phyloP scores from a whole-genome alignment of 2,797 vertebrate genomes.

The Okamejei kenojei region DNA sequence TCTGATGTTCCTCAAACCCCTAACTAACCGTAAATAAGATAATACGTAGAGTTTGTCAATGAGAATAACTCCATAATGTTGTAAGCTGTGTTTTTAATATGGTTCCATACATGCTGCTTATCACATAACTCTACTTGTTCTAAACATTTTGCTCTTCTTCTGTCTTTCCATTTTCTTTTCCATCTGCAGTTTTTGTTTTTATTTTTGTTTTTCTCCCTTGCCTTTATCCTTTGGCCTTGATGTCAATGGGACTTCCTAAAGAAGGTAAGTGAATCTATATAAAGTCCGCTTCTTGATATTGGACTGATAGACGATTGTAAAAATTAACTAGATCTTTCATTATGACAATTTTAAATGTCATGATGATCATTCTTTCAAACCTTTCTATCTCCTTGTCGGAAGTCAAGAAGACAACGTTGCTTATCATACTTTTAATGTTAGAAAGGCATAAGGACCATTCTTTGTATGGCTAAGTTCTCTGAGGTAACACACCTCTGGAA shows the following conservation, averaged over 20 bases:
- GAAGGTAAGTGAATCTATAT: conserved; percentile 68
- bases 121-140: conserved; percentile 24
- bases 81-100: neutral
- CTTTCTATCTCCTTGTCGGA: neutral
- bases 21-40: neutral
- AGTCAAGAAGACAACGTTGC: too few relatives aligned
- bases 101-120: conserved; percentile 15
- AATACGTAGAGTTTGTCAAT: neutral
- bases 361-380: neutral
- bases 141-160: conserved; percentile 38
- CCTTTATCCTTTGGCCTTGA: conserved; percentile 99
- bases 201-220: conserved; percentile 99
- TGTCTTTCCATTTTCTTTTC: conserved; percentile 55
- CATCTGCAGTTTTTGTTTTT: conserved; percentile 94
- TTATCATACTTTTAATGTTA: neutral
- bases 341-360: neutral
- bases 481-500: neutral
- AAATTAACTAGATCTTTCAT: neutral
- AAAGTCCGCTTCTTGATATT: neutral
- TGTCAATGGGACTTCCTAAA: conserved; percentile 77
- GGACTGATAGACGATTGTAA: neutral
- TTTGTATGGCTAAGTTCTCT: neutral
- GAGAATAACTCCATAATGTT: neutral
- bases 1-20: neutral
- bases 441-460: neutral